Evolutionary conservation across 2,888 invertebrate genomes (phyloP).

Genomic region (Abscondita cerata): DNA sequence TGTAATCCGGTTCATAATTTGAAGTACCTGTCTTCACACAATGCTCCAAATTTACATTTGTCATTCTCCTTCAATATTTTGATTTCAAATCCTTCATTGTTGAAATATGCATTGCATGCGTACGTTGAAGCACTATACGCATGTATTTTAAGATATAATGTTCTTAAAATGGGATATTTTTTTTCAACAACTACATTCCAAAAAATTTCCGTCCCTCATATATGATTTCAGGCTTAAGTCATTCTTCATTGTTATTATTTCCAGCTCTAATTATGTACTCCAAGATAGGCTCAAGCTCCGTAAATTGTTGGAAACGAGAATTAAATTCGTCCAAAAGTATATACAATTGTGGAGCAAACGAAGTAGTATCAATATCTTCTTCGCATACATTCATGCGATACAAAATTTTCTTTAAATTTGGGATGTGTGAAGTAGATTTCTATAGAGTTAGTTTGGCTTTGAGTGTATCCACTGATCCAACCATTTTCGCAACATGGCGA

Average conservation of each 20-base stretch:
- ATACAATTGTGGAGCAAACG: neutral
- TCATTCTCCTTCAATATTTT: too few relatives aligned
- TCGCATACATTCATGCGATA: neutral
- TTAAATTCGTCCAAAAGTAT: neutral
- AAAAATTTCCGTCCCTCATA: neutral
- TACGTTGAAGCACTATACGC: too few relatives aligned
- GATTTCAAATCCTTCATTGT: too few relatives aligned
- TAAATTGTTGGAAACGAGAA: conserved; percentile 4
- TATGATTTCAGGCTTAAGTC: neutral
- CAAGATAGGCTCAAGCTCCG: neutral
- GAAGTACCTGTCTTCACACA: too few relatives aligned
- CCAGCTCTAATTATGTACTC: neutral
- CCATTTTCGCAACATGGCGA: conserved; percentile 16
- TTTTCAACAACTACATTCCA: too few relatives aligned
- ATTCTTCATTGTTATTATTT: neutral
- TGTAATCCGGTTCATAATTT: too few relatives aligned
- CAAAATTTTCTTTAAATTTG: neutral
- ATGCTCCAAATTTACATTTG: too few relatives aligned
- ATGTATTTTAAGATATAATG: too few relatives aligned
- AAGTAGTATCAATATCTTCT: neutral
- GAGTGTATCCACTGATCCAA: conserved; percentile 7
- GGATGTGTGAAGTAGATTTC: conserved; percentile 5
- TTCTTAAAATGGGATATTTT: too few relatives aligned
- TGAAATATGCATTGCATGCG: too few relatives aligned
- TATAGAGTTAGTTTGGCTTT: conserved; percentile 7